These are phyloP conservation scores for Coranthus polyacanthus DNA, from an alignment of 2,797 vertebrate genomes.

Conservation along the genomic window DNA sequence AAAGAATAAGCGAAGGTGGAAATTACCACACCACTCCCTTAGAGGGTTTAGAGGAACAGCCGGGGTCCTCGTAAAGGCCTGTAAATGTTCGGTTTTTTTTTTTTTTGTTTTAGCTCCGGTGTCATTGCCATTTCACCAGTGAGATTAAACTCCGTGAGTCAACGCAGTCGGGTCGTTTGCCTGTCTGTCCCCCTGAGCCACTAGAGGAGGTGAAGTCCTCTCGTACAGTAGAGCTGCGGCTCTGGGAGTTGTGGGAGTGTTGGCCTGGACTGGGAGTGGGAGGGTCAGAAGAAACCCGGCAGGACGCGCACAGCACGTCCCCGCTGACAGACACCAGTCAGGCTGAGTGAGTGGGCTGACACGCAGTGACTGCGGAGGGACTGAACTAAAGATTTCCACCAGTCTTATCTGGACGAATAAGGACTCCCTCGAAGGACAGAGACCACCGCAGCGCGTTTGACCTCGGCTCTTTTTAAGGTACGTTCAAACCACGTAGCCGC, in stretches of 20 bases:
- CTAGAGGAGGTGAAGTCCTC: neutral
- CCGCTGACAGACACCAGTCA: slow-evolving; percentile 35
- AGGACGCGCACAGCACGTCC: slow-evolving; percentile 26
- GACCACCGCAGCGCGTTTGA: neutral
- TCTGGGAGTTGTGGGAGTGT: slow-evolving; percentile 7
- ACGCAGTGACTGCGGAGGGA: slow-evolving; percentile 9
- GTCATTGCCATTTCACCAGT: neutral
- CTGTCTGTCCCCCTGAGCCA: neutral
- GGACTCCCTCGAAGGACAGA: neutral
- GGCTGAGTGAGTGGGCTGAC: slow-evolving; percentile 16
- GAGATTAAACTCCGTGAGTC: neutral
- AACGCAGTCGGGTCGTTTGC: neutral
- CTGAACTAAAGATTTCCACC: slow-evolving; percentile 1
- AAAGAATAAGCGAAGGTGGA: slow-evolving; percentile 54
- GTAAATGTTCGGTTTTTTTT: no score
- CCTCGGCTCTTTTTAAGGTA: slow-evolving; percentile 59
- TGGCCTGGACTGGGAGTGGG: slow-evolving; percentile 54
- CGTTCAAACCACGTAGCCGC: slow-evolving; percentile 5
- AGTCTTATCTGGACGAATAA: no score
- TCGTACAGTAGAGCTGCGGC: neutral
- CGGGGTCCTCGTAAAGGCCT: no score
- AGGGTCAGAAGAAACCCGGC: slow-evolving; percentile 55
- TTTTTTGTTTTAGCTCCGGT: neutral
- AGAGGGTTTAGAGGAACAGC: slow-evolving; percentile 10
- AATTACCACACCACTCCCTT: slow-evolving; percentile 41